phyloP scores from a whole-genome alignment of 2,113 vertebrate genomes.

The Ovibos moschatus region DNA sequence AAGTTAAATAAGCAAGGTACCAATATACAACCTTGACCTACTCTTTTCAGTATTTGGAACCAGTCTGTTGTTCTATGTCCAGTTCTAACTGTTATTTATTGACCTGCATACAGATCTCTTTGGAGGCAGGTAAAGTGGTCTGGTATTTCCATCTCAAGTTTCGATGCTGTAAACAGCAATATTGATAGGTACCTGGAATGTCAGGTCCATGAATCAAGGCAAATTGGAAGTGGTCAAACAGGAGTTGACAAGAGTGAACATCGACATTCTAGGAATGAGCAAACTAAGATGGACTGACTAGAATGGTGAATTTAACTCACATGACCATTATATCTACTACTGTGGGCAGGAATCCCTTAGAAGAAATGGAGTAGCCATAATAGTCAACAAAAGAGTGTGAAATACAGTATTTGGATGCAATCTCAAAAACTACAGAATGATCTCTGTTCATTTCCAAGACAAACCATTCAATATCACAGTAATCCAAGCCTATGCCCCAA shows the following conservation, averaged over 20 bases:
- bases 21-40: background rate
- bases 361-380: background rate
- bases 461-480: background rate
- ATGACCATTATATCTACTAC: background rate
- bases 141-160: background rate
- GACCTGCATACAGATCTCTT: background rate
- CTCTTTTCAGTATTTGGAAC: background rate
- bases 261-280: background rate
- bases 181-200: background rate
- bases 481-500: background rate
- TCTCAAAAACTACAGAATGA: background rate
- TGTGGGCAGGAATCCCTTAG: background rate
- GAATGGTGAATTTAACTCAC: background rate
- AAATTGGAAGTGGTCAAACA: background rate
- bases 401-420: background rate
- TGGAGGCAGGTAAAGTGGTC: background rate
- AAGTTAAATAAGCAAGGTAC: background rate
- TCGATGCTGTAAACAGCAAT: background rate
- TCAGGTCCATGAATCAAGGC: background rate
- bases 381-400: background rate
- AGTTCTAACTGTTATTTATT: background rate
- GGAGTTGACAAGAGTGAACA: background rate
- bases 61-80: background rate
- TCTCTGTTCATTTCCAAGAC: background rate
- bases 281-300: background rate